These are phyloP conservation scores for Struthio camelus DNA, from an alignment of 2,113 vertebrate species.

Conservation along the genomic window DNA sequence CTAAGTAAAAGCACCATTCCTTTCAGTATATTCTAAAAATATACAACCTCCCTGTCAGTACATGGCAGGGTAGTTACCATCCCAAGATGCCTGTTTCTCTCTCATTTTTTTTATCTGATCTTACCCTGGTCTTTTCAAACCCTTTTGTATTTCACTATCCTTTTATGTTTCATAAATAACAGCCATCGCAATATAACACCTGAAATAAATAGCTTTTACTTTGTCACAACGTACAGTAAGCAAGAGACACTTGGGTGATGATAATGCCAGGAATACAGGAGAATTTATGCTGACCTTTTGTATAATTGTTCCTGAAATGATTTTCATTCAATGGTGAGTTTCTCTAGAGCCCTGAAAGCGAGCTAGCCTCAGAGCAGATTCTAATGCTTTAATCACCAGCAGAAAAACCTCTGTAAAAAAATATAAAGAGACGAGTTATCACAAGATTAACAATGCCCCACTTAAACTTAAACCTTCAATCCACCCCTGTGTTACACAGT, in stretches of 20 bases:
- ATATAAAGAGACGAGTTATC: neutral
- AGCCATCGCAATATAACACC: conserved; percentile 65
- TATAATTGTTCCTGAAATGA: conserved; percentile 68
- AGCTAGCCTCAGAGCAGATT: conserved; percentile 23
- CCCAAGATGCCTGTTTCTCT: conserved; percentile 78
- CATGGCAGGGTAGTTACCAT: conserved; percentile 79
- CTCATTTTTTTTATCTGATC: conserved; percentile 79
- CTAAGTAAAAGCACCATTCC: conserved; percentile 87
- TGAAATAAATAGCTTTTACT: conserved; percentile 80
- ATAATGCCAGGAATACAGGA: neutral
- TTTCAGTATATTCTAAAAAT: conserved; percentile 89
- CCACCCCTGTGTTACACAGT: neutral
- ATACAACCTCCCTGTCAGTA: conserved; percentile 82
- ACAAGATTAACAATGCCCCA: conserved; percentile 7
- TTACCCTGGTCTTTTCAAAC: conserved; percentile 77
- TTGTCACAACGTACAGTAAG: conserved; percentile 72
- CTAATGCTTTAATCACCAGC: neutral
- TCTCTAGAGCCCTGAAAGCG: conserved; percentile 17
- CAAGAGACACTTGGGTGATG: conserved; percentile 66
- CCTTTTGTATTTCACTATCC: conserved; percentile 77
- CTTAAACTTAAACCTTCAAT: neutral
- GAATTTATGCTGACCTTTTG: conserved; percentile 52
- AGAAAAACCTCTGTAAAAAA: neutral
- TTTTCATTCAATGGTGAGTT: conserved; percentile 24
- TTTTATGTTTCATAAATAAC: conserved; percentile 82